Evolutionary conservation across 2,113 vertebrate species (phyloP).

Genomic region (Neolamprologus kungweensis): DNA sequence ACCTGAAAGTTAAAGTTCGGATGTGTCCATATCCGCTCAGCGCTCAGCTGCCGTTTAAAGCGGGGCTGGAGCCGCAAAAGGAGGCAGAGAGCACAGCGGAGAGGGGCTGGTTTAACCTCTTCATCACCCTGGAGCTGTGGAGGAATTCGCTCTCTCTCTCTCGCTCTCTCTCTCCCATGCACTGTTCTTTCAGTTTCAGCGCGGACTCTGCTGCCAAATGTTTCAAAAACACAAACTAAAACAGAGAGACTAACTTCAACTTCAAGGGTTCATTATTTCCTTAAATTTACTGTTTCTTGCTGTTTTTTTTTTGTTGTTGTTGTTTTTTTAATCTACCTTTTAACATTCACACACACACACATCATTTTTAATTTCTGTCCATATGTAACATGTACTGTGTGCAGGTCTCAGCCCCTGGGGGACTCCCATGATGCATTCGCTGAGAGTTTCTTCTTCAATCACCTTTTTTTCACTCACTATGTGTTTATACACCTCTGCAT

Average conservation of each 20-base stretch:
- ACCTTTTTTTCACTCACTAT: not conserved
- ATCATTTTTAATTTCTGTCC: not conserved
- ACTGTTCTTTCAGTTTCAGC: not conserved
- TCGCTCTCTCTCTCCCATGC: not conserved
- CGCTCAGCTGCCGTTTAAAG: not conserved
- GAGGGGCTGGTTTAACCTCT: constrained; percentile 55
- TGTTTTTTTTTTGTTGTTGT: not conserved
- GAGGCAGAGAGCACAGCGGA: not conserved
- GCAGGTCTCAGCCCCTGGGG: not conserved
- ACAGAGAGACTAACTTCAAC: not conserved
- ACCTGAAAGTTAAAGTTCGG: not conserved
- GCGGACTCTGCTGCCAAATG: not conserved
- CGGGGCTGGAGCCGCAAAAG: not conserved
- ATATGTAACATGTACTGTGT: not conserved
- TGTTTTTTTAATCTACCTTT: not conserved
- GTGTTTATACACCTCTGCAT: not conserved
- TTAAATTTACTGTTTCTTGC: not conserved
- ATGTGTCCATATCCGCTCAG: constrained; percentile 15
- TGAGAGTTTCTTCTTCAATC: not conserved
- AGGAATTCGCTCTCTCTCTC: constrained; percentile 29
- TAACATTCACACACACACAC: not conserved
- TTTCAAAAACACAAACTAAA: not conserved
- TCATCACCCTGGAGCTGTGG: constrained; percentile 52
- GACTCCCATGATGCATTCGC: not conserved
- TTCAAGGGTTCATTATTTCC: not conserved